phyloP scores from a whole-genome alignment of 2,113 vertebrate genomes.

The Prunella himalayana region DNA sequence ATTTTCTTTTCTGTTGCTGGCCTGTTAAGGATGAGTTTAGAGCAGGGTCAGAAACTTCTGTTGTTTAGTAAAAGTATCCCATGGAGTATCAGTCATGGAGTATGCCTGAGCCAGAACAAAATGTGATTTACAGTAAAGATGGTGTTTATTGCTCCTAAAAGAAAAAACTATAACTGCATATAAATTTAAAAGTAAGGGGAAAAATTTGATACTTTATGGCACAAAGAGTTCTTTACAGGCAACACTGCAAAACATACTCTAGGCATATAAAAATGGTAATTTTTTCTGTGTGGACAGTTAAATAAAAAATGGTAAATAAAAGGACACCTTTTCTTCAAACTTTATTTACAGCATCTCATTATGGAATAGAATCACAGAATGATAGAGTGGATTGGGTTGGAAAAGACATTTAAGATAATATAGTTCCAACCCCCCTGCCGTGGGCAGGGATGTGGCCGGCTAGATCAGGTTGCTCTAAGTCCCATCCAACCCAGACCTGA shows the following conservation, averaged over 20 bases:
- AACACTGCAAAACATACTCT: background rate
- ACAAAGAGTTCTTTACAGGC: background rate
- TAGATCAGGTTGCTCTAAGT: background rate
- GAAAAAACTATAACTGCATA: background rate
- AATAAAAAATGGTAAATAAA: background rate
- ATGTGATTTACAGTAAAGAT: background rate
- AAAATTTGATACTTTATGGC: background rate
- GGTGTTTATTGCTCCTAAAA: background rate
- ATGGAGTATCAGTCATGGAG: background rate
- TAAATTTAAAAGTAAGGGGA: background rate
- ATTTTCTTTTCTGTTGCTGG: background rate
- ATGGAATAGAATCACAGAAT: background rate
- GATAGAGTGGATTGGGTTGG: background rate
- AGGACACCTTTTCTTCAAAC: background rate
- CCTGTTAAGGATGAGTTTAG: background rate
- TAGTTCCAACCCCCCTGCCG: fast-evolving
- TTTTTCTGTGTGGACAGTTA: background rate
- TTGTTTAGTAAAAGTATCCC: too few species aligned
- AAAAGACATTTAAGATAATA: background rate
- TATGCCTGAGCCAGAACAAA: background rate
- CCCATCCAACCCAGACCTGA: background rate
- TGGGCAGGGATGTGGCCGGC: background rate
- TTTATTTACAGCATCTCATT: background rate
- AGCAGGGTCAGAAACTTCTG: background rate
- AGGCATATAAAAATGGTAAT: background rate